Evolutionary conservation across 1,140 invertebrate genomes (phyloP), one percentile per base, ranked within the genome.

Genomic region (Arctopsyche grandis): DNA sequence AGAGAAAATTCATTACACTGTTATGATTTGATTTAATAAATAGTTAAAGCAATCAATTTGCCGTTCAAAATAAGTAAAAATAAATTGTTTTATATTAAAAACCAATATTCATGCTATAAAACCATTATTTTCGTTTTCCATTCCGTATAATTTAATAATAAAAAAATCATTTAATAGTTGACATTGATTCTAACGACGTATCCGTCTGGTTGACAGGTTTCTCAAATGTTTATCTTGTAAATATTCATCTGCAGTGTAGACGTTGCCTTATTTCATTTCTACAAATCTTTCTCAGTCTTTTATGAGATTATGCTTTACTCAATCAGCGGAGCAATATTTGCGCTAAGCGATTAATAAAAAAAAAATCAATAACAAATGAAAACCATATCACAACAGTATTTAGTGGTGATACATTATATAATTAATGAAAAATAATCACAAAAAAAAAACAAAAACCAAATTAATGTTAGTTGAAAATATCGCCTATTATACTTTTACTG

Each of bases 301-400:
- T 19, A 60, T 60, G 58, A 60, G 63, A 26, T 24, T 71, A 71
- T 71, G 44, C 69, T 19, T 71, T 71, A 52, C 46, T 71, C 46
- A 14, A 71, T 52, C 69, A 71, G 69, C 38, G 43, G 69, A 71
- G 69, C 69, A 71, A 71, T 69, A 26, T 71, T 60, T 22, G 58
- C n/a, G 9, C n/a, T 60, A 60, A 16, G 19, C 56, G 16, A 9
- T 60, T 5, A 12, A 66, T 66, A 14, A 52, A 52, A 52, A 52
- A 52, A 16, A 14, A 52, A 5, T n/a, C n/a, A n/a, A n/a, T n/a
- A n/a, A n/a, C n/a, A n/a, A 52, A 52, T 5, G 4, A 52, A 52
- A 52, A 52, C 4, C 10, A 52, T 14, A 52, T 14, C 48, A 52
- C 48, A 52, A 52, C 48, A 52, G 48, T 52, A 16, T 14, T 14